Percentiles rank a stretch among this genome's conserved stretches.
Evolutionary conservation across 1,140 invertebrate genomes (phyloP).

Genomic region (Gryon sp.): DNA sequence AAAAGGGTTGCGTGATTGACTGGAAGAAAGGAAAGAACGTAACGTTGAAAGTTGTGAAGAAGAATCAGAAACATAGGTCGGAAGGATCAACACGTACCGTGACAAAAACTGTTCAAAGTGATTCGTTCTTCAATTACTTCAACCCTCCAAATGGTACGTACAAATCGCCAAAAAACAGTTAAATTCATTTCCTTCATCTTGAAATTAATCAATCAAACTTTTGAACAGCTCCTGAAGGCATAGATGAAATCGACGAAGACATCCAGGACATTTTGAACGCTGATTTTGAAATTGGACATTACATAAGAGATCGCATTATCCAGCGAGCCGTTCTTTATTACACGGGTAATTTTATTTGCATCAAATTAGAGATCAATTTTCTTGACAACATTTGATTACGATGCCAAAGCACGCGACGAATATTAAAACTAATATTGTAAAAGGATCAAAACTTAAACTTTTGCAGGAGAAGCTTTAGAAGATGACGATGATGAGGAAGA

Average conservation of each 20-base stretch:
- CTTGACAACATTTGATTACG: background rate
- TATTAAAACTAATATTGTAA: background rate
- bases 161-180: background rate
- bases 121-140: constrained; percentile 99
- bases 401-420: background rate
- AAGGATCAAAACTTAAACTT: constrained; percentile 8
- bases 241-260: constrained; percentile 87
- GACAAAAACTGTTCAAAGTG: constrained; percentile 94
- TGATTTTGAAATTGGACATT: constrained; percentile 99
- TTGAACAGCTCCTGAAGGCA: constrained; percentile 82
- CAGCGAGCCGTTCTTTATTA: constrained; percentile 96
- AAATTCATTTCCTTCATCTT: background rate
- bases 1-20: constrained; percentile 91
- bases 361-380: background rate
- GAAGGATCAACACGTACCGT: constrained; percentile 94
- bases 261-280: constrained; percentile 88
- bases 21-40: constrained; percentile 99
- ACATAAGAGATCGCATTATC: constrained; percentile 95
- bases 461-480: constrained; percentile 85
- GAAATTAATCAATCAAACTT: constrained; percentile 14
- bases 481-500: constrained; percentile 88
- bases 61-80: constrained; percentile 99
- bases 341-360: constrained; percentile 83
- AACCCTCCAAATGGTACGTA: constrained; percentile 86
- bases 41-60: constrained; percentile 97